A percentile compares a stretch with the other conserved stretches of the same genome.
These are phyloP conservation scores for Leptogaster cylindrica DNA, from an alignment of 2,888 invertebrate species.

Conservation along the genomic window DNA sequence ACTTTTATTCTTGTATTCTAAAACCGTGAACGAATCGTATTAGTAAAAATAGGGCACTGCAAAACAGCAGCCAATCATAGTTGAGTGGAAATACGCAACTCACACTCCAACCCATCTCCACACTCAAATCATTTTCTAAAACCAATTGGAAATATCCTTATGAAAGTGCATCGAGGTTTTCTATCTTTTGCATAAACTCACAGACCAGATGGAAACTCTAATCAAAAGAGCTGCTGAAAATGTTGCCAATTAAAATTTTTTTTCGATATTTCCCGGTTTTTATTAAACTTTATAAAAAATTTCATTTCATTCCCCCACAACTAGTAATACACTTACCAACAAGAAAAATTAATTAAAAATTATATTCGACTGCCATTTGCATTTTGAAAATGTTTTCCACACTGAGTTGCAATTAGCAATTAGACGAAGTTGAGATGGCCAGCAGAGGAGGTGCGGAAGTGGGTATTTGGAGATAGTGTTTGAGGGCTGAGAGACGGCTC, in stretches of 20 bases:
- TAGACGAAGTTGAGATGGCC: slow-evolving; percentile 20
- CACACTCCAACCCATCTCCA: too few species aligned
- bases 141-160: too few species aligned
- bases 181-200: not conserved
- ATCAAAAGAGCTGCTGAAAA: slow-evolving; percentile 20
- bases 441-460: not conserved
- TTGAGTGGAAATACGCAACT: too few species aligned
- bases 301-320: slow-evolving; percentile 12
- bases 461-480: not conserved
- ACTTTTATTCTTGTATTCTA: too few species aligned
- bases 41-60: too few species aligned
- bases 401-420: slow-evolving; percentile 40
- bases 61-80: too few species aligned
- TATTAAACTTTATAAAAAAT: slow-evolving; percentile 36
- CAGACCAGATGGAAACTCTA: slow-evolving; percentile 7
- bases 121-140: too few species aligned
- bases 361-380: slow-evolving; percentile 40
- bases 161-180: not conserved
- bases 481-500: not conserved
- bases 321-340: slow-evolving; percentile 25
- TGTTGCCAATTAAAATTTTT: slow-evolving; percentile 34
- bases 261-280: slow-evolving; percentile 10
- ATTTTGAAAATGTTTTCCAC: slow-evolving; percentile 39
- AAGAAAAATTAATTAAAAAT: slow-evolving; percentile 39
- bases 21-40: too few species aligned